These are phyloP conservation scores for Drosophila tristis DNA, from an alignment of 1,140 invertebrate species.

Conservation along the genomic window DNA sequence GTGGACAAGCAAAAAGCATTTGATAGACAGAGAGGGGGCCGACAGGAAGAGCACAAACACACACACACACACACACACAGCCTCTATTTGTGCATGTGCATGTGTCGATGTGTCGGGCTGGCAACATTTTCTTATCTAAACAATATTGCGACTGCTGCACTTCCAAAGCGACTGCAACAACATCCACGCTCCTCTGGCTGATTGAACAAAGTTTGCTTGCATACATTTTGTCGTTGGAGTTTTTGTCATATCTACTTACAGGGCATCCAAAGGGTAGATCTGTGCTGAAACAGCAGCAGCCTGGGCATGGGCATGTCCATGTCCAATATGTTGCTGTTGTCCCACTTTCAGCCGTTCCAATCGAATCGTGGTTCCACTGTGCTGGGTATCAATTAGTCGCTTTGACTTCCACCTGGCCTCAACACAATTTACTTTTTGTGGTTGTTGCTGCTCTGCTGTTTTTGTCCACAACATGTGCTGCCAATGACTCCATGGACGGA, in stretches of 20 bases:
- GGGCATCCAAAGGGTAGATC: constrained; percentile 19
- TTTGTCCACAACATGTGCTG: constrained; percentile 26
- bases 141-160: constrained; percentile 66
- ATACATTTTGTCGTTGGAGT: constrained; percentile 41
- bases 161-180: constrained; percentile 45
- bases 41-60: constrained; percentile 42
- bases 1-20: constrained; percentile 58
- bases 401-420: not conserved
- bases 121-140: constrained; percentile 79
- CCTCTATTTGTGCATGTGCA: constrained; percentile 3
- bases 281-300: not conserved
- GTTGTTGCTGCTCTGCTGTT: constrained; percentile 6
- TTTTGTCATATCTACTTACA: constrained; percentile 35
- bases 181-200: constrained; percentile 61
- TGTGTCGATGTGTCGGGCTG: constrained; percentile 20
- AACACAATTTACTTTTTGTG: constrained; percentile 14
- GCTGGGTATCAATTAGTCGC: constrained; percentile 5
- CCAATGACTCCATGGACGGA: constrained; percentile 23
- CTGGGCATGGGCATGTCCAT: too few species aligned
- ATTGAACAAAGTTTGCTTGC: constrained; percentile 76
- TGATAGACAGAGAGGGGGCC: constrained; percentile 48
- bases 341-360: too few species aligned
- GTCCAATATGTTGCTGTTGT: too few species aligned
- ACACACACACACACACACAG: constrained; percentile 25
- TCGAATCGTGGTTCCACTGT: too few species aligned